These are phyloP conservation scores for Acanthochromis polyacanthus DNA, from an alignment of 2,113 vertebrate species.

Conservation along the genomic window DNA sequence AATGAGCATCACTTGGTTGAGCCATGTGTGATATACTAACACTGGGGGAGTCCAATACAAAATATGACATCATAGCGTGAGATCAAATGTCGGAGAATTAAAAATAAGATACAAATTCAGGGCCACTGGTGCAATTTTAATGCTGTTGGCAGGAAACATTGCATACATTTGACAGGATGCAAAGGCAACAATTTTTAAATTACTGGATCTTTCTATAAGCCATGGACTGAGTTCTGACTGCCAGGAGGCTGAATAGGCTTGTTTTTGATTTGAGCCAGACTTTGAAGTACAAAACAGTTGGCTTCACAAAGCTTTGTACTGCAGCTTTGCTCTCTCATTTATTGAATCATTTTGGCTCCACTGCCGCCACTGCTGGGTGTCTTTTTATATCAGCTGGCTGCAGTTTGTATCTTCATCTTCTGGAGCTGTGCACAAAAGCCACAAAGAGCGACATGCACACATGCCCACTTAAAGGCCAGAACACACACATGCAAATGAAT, in stretches of 20 bases:
- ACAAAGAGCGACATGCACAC: slow-evolving; percentile 12
- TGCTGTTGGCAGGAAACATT: neutral
- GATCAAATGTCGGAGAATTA: neutral
- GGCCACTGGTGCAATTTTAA: neutral
- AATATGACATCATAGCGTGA: neutral
- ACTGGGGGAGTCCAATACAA: neutral
- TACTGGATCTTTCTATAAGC: neutral
- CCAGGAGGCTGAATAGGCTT: neutral
- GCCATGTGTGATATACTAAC: neutral
- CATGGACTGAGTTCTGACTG: slow-evolving; percentile 15
- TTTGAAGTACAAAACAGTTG: slow-evolving; percentile 56
- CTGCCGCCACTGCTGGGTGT: slow-evolving; percentile 30
- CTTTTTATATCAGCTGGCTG: slow-evolving; percentile 42
- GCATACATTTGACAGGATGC: neutral
- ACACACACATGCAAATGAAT: neutral
- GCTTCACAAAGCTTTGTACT: slow-evolving; percentile 27
- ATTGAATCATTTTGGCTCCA: slow-evolving; percentile 44
- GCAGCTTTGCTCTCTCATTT: slow-evolving; percentile 33
- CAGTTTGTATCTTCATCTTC: slow-evolving; percentile 25
- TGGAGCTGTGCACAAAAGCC: slow-evolving; percentile 34
- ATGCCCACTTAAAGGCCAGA: neutral
- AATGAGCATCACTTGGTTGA: neutral
- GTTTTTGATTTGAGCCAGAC: slow-evolving; percentile 42
- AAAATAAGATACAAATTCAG: neutral
- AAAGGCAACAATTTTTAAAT: slow-evolving; percentile 14